Evolutionary conservation across 2,888 invertebrate genomes (phyloP).

Genomic region (Limnephilus rhombicus): DNA sequence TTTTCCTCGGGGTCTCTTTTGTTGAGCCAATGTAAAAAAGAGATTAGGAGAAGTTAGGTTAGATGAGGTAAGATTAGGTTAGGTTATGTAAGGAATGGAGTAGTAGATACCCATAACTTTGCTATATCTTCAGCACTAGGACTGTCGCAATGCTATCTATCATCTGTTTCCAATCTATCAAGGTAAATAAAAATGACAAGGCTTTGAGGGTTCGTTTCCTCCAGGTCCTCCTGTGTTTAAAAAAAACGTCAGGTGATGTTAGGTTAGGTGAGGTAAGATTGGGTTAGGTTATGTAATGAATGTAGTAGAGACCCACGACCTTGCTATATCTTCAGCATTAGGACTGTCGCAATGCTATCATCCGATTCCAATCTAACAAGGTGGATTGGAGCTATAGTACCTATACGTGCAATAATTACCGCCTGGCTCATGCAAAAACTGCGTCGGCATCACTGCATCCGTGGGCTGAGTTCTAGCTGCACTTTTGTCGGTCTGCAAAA

Average conservation of each 20-base stretch:
- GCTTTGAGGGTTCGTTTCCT: too few relatives aligned
- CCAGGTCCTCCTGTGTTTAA: too few relatives aligned
- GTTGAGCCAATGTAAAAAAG: too few relatives aligned
- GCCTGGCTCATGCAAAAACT: neutral
- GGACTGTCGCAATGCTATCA: neutral
- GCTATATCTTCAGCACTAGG: neutral
- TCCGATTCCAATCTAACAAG: neutral
- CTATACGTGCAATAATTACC: neutral
- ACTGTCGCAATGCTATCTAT: too few relatives aligned
- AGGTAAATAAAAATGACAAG: too few relatives aligned
- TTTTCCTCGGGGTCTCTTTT: too few relatives aligned
- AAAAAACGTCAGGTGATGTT: too few relatives aligned
- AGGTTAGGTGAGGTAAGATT: too few relatives aligned
- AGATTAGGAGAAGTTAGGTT: too few relatives aligned
- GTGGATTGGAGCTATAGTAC: neutral
- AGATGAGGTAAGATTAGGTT: too few relatives aligned
- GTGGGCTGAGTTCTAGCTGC: neutral
- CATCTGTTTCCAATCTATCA: too few relatives aligned
- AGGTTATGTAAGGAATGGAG: neutral
- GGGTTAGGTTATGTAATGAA: neutral
- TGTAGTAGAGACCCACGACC: neutral
- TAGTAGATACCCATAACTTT: neutral
- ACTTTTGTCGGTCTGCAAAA: conserved; percentile 3
- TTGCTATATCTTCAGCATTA: neutral
- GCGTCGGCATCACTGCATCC: neutral